These are phyloP conservation scores for Bombus superbus DNA, from an alignment of 1,140 invertebrate species.

Conservation along the genomic window DNA sequence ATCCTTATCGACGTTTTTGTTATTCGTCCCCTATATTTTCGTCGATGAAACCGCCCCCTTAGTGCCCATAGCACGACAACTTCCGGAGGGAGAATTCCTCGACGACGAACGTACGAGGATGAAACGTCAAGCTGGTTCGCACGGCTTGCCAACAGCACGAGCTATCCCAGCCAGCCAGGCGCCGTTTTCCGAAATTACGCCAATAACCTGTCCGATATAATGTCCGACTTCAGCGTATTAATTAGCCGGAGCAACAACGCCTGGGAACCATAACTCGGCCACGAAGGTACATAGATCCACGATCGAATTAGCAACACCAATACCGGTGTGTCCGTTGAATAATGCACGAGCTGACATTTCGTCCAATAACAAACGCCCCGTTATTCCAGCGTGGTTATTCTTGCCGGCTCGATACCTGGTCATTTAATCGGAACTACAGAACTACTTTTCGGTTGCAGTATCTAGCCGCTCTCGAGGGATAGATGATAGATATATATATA, in stretches of 20 bases:
- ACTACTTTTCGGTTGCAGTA: slow-evolving; percentile 5
- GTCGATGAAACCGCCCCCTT: background rate
- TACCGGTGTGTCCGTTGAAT: slow-evolving; percentile 55
- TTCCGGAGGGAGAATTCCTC: background rate
- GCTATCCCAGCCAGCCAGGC: background rate
- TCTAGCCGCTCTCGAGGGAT: background rate
- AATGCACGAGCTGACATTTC: slow-evolving; percentile 63
- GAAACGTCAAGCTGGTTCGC: background rate
- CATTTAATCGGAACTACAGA: slow-evolving; percentile 55
- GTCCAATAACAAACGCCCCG: slow-evolving; percentile 45
- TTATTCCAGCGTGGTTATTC: slow-evolving; percentile 41
- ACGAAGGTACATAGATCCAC: slow-evolving; percentile 58
- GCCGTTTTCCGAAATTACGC: slow-evolving; percentile 42
- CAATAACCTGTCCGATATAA: slow-evolving; percentile 48
- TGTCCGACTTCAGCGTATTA: slow-evolving; percentile 57
- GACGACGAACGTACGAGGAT: background rate
- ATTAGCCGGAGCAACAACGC: slow-evolving; percentile 58
- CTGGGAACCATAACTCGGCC: slow-evolving; percentile 36
- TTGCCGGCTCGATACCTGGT: slow-evolving; percentile 19
- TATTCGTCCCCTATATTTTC: background rate
- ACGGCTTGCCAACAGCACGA: background rate
- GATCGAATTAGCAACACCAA: slow-evolving; percentile 65
- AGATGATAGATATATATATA: background rate
- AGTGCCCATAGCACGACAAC: background rate
- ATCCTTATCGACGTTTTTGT: background rate